phyloP scores from a whole-genome alignment of 2,797 vertebrate genomes.

The Ctenopoma multispine region DNA sequence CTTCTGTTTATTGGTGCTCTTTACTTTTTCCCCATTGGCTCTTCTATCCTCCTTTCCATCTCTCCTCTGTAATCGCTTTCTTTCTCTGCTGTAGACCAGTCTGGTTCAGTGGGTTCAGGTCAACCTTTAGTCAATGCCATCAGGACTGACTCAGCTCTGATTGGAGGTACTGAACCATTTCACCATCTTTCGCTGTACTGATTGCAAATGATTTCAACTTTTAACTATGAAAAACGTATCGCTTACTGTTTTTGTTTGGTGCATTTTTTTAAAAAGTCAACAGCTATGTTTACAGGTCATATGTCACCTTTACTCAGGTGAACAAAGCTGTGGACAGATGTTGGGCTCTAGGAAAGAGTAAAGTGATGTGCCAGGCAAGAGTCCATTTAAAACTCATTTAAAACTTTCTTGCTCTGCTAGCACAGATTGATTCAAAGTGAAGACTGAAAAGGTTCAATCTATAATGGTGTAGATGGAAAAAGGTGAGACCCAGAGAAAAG shows the following conservation, averaged over 20 bases:
- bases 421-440: conserved; percentile 65
- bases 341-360: conserved; percentile 1
- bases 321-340: conserved; percentile 12
- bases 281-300: neutral
- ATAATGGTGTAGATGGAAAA: conserved; percentile 52
- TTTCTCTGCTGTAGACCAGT: conserved; percentile 88
- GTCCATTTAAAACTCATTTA: conserved; percentile 61
- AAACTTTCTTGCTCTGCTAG: conserved; percentile 60
- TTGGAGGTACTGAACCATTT: conserved; percentile 89
- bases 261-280: neutral
- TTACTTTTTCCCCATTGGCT: neutral
- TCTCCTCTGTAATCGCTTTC: neutral
- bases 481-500: conserved; percentile 52
- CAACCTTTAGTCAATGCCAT: conserved; percentile 91
- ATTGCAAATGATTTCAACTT: too few species aligned
- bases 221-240: neutral
- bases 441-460: conserved; percentile 58
- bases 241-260: neutral
- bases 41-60: neutral
- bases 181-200: neutral
- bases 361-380: conserved; percentile 28
- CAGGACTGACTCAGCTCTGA: conserved; percentile 92
- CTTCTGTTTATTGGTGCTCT: neutral
- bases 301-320: neutral
- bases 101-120: conserved; percentile 89